Base-by-base conservation (phyloP, 1,140 invertebrate genomes). In the Drosophila takahashii region DNA sequence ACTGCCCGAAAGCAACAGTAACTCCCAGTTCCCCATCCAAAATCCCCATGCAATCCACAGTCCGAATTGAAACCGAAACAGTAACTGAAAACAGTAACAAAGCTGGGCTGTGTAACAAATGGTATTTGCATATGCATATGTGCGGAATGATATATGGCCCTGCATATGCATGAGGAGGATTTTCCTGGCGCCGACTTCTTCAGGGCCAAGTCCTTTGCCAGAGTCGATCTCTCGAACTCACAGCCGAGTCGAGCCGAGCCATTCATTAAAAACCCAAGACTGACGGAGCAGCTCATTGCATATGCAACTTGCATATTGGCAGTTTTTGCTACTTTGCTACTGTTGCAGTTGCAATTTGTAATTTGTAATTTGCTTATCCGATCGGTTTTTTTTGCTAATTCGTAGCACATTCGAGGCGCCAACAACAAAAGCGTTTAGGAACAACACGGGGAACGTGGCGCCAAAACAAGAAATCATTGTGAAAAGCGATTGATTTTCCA, bases 331-430 rank as follows among this genome's bases (percentile, higher is more conserved):
- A 42, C 32, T 71, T 22, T 22, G 42, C 36, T 61, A 16, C 51
- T 59, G 32, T 54, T 81, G 39, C 67, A 48, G 37, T 65, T 58
- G 51, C 48, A 50, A 15, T 48, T 27, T 48, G 45, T 27, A 48
- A 32, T 53, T 42, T 67, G 45, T 52, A 60, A 59, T 58, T 61
- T 69, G 79, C 79, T 89, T 87, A 87, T 89, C 81, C 85, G 80
- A 89, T 89, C 84, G 75, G 65, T 84, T 85, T 89, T 89, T 84
- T 84, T 89, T 89, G 78, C 85, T 84, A 90, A 89, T 89, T 81
- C 84, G 84, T 71, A 42, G 80, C 85, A 84, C 85, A 89, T 89
- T 90, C 84, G 36, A 74, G 81, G 81, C 81, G 80, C 85, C 59
- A 72, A 79, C 52, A 78, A 67, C 77, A 67, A 84, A 83, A 81